Conservation (phyloP, 2,797 vertebrate species). For the Triplophysa bombifrons region DNA sequence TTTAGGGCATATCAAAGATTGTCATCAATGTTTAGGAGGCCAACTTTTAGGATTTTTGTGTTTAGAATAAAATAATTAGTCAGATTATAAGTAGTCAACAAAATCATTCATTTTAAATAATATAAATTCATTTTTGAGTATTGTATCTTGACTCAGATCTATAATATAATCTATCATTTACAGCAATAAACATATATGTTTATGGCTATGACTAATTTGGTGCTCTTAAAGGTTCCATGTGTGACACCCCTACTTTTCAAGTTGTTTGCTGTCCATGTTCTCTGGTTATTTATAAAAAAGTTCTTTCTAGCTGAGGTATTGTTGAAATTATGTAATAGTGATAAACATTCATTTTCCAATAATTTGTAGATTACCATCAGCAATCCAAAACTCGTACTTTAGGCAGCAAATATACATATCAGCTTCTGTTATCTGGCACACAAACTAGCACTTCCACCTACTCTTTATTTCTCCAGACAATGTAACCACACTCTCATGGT, state of each 20-base stretch:
- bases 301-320: neutral
- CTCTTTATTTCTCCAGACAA: neutral
- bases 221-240: too few relatives aligned
- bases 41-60: too few relatives aligned
- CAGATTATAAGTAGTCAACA: too few relatives aligned
- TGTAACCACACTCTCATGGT: neutral
- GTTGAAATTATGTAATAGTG: neutral
- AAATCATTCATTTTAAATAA: too few relatives aligned
- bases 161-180: too few relatives aligned
- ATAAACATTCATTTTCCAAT: neutral
- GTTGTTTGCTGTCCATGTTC: neutral
- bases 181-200: too few relatives aligned
- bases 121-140: too few relatives aligned
- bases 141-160: too few relatives aligned
- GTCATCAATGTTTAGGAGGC: too few relatives aligned
- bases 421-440: neutral
- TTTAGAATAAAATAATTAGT: too few relatives aligned
- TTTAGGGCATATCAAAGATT: too few relatives aligned
- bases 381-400: neutral
- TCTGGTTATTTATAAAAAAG: neutral
- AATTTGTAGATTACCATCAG: neutral
- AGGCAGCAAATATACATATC: neutral
- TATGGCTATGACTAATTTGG: too few relatives aligned
- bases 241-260: neutral
- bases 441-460: neutral